phyloP scores from a whole-genome alignment of 2,113 vertebrate genomes.

The Xiphophorus hellerii region DNA sequence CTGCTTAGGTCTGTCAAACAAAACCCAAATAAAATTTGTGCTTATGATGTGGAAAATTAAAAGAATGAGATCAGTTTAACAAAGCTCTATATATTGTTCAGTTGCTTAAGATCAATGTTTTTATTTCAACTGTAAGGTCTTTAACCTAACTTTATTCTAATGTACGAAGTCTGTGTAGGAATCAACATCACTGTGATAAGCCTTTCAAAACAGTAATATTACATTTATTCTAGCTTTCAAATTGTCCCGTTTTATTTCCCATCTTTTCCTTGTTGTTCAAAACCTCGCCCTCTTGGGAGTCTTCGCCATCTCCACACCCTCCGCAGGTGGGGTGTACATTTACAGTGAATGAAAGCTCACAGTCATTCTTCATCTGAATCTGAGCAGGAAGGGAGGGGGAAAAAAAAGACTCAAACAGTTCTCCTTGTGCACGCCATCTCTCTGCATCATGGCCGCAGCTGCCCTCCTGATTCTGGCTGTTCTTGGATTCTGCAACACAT shows the following conservation, averaged over 20 bases:
- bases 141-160: too few relatives aligned
- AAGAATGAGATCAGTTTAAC: too few relatives aligned
- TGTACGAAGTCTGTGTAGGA: too few relatives aligned
- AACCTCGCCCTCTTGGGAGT: conserved; percentile 9
- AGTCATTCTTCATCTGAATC: conserved; percentile 30
- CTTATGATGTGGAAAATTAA: too few relatives aligned
- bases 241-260: not conserved
- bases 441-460: conserved; percentile 47
- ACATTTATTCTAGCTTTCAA: not conserved
- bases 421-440: conserved; percentile 29
- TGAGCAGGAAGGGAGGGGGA: not conserved
- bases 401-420: conserved; percentile 16
- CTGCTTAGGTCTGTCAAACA: too few relatives aligned
- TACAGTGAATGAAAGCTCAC: conserved; percentile 1
- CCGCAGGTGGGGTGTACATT: conserved; percentile 26
- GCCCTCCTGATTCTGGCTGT: conserved; percentile 43
- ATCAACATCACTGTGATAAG: not conserved
- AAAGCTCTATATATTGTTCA: not conserved
- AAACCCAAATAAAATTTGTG: not conserved
- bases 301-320: conserved; percentile 1
- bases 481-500: conserved; percentile 19
- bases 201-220: not conserved
- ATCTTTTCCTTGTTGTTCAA: not conserved
- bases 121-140: not conserved
- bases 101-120: not conserved